Evolutionary conservation across 2,113 vertebrate species (phyloP).

Genomic region (Ptychochromis oligacanthus): DNA sequence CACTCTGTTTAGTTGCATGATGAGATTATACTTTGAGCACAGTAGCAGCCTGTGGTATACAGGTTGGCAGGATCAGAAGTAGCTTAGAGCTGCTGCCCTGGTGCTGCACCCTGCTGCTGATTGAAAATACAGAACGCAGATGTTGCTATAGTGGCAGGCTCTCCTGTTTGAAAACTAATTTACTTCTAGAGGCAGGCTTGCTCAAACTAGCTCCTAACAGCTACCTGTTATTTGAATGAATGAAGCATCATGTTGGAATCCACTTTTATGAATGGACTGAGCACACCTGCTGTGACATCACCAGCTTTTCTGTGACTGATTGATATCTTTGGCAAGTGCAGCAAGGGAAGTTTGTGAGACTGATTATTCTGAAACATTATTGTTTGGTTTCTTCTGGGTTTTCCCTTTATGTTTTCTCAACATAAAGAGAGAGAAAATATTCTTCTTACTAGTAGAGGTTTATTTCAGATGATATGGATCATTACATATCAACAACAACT

Average conservation of each 20-base stretch:
- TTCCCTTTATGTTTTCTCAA: neutral
- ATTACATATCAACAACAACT: neutral
- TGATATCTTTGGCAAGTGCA: too few species aligned
- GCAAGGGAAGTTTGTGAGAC: neutral
- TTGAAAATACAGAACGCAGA: slow-evolving; percentile 5
- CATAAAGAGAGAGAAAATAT: neutral
- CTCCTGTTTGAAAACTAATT: neutral
- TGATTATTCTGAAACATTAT: neutral
- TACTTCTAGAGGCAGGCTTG: neutral
- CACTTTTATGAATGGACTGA: neutral
- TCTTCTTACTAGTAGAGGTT: neutral
- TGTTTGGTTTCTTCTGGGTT: neutral
- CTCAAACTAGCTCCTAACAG: neutral
- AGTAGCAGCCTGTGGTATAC: neutral
- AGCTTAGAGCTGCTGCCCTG: neutral
- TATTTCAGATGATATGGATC: neutral
- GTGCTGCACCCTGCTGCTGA: neutral
- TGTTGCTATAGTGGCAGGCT: neutral
- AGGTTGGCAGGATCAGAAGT: neutral
- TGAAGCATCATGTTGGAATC: neutral
- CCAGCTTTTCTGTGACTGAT: neutral
- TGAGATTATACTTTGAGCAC: neutral
- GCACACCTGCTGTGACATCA: neutral
- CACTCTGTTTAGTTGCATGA: neutral
- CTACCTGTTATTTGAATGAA: neutral